phyloP scores from a whole-genome alignment of 2,113 vertebrate genomes.

The Erinaceus europaeus region DNA sequence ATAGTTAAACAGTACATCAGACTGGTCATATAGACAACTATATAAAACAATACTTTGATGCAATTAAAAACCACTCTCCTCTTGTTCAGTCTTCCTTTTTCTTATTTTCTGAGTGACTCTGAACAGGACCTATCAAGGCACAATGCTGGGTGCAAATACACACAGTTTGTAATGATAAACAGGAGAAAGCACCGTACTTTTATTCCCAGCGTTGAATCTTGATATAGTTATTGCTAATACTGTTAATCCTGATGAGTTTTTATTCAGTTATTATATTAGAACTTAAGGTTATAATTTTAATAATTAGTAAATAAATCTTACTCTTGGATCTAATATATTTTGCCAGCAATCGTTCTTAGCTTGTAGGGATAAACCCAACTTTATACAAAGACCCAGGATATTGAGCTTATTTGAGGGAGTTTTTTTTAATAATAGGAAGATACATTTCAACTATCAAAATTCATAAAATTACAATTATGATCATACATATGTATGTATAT shows the following conservation, averaged over 20 bases:
- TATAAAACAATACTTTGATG: rapidly evolving
- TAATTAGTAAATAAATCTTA: not conserved
- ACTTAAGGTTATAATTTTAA: not conserved
- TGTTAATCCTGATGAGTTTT: not conserved
- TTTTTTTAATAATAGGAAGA: not conserved
- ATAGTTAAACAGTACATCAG: not conserved
- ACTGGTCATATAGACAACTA: not conserved
- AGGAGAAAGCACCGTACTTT: not conserved
- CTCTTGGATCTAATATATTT: not conserved
- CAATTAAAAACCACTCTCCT: not conserved
- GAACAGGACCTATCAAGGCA: not conserved
- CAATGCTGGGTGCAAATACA: not conserved
- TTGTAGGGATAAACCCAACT: not conserved
- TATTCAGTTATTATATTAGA: not conserved
- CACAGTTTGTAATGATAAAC: no score
- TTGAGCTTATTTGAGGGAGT: not conserved
- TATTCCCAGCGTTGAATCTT: not conserved
- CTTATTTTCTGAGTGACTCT: not conserved
- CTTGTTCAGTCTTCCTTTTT: not conserved
- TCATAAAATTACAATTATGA: not conserved
- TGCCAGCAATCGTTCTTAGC: not conserved
- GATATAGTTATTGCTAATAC: not conserved
- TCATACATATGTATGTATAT: no score
- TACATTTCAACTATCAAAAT: not conserved
- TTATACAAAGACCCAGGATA: not conserved